Percentiles rank a stretch among this genome's conserved stretches.
Conservation (phyloP, 2,888 invertebrate species). For the Agriotes lineatus region DNA sequence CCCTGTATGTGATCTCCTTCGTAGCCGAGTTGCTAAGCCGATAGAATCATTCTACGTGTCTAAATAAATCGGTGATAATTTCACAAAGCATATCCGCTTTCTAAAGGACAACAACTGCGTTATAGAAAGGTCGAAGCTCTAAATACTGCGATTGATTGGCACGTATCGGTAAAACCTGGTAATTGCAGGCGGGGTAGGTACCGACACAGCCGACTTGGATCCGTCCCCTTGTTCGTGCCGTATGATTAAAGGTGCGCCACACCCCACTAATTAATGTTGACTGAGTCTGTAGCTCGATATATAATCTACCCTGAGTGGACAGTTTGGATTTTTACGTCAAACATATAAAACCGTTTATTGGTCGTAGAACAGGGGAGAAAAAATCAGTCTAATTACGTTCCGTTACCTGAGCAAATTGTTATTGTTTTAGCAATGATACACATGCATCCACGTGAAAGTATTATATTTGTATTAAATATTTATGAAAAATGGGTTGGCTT, state of each 20-base stretch:
- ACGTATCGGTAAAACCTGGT: neutral
- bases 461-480: too few species aligned
- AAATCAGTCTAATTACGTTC: too few species aligned
- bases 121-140: slow-evolving; percentile 15
- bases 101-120: slow-evolving; percentile 13
- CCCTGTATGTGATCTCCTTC: too few species aligned
- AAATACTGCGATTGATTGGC: neutral
- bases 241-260: slow-evolving; percentile 14
- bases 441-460: too few species aligned
- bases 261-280: slow-evolving; percentile 23
- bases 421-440: too few species aligned
- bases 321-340: slow-evolving; percentile 2
- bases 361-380: too few species aligned
- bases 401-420: too few species aligned
- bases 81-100: slow-evolving; percentile 1
- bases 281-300: slow-evolving; percentile 14
- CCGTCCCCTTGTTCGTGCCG: neutral
- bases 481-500: too few species aligned
- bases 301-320: slow-evolving; percentile 19
- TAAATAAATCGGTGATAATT: neutral
- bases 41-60: too few species aligned
- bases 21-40: too few species aligned
- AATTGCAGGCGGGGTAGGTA: neutral
- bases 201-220: neutral
- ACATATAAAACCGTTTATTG: neutral